These are phyloP conservation scores for Lissocephala sabroskyi DNA, from an alignment of 2,888 invertebrate genomes.

Conservation along the genomic window DNA sequence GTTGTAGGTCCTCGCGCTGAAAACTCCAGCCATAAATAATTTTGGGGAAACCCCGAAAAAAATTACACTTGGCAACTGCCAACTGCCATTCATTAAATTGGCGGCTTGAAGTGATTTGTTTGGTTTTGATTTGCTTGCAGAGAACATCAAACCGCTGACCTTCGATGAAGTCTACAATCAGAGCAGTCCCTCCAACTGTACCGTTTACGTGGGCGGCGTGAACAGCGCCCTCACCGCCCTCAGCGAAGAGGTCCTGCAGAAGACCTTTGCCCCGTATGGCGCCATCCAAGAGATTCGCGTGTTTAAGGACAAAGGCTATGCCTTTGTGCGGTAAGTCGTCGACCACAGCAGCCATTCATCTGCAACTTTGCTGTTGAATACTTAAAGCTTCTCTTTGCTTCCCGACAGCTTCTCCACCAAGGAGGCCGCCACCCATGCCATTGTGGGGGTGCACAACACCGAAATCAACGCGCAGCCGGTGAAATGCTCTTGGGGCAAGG, in stretches of 20 bases:
- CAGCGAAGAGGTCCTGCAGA: constrained; percentile 97
- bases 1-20: constrained; percentile 22
- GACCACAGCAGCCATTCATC: background rate
- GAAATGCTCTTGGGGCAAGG: constrained; percentile 99
- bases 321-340: constrained; percentile 87
- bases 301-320: constrained; percentile 99
- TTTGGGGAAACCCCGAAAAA: background rate
- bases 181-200: constrained; percentile 98
- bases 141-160: constrained; percentile 91
- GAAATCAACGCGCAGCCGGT: constrained; percentile 97
- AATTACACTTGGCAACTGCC: background rate
- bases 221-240: constrained; percentile 82
- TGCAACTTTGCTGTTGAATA: background rate
- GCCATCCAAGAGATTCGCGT: constrained; percentile 98
- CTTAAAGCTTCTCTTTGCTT: background rate
- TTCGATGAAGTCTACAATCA: constrained; percentile 99
- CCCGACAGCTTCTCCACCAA: constrained; percentile 93
- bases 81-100: no score
- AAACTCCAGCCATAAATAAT: constrained; percentile 30
- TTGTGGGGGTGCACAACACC: constrained; percentile 97
- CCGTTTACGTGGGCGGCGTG: constrained; percentile 97
- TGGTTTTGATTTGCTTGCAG: no score
- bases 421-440: constrained; percentile 98
- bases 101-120: no score
- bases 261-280: constrained; percentile 96